phyloP scores from a whole-genome alignment of 2,797 vertebrate genomes.

The Danio albolineatus region DNA sequence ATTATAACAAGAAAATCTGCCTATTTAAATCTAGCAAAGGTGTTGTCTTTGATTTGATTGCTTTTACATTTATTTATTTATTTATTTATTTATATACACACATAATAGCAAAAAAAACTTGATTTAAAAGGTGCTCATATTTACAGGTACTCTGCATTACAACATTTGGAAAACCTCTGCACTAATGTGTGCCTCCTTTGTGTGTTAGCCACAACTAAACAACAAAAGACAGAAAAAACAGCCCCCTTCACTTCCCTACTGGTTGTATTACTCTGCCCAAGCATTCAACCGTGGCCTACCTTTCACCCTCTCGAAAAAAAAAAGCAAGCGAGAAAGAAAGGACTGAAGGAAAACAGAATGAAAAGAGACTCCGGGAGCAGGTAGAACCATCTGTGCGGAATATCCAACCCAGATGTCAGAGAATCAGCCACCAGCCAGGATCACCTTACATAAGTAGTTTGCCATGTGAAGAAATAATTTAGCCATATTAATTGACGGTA shows the following conservation, averaged over 20 bases:
- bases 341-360: slow-evolving; percentile 31
- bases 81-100: too few species aligned
- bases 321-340: slow-evolving; percentile 48
- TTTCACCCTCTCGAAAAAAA: slow-evolving; percentile 58
- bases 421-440: slow-evolving; percentile 76
- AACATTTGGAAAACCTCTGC: background rate
- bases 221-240: slow-evolving; percentile 52
- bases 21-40: too few species aligned
- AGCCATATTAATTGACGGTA: slow-evolving; percentile 93
- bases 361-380: slow-evolving; percentile 74
- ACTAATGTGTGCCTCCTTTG: slow-evolving; percentile 13
- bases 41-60: too few species aligned
- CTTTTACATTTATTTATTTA: too few species aligned
- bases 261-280: slow-evolving; percentile 58
- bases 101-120: too few species aligned
- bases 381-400: slow-evolving; percentile 84
- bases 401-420: slow-evolving; percentile 84
- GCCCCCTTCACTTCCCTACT: slow-evolving; percentile 27
- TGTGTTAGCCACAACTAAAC: slow-evolving; percentile 16
- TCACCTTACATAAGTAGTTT: slow-evolving; percentile 91
- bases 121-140: background rate
- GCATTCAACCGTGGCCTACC: slow-evolving; percentile 59
- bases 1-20: too few species aligned
- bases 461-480: slow-evolving; percentile 93
- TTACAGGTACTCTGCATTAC: background rate